Conservation (phyloP, 2,797 vertebrate genomes). For the Craterocephalus amniculus region DNA sequence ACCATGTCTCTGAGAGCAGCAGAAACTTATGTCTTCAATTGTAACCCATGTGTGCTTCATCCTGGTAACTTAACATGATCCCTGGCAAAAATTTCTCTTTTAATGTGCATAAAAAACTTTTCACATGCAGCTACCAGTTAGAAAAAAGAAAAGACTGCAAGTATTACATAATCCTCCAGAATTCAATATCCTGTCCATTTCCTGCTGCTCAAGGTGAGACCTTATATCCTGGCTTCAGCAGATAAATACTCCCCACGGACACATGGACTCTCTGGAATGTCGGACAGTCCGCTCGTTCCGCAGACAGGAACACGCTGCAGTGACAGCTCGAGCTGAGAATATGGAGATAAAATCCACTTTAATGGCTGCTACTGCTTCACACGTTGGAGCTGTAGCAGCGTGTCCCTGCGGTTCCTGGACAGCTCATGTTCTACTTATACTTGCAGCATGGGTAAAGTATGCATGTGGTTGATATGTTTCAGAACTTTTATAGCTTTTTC, state of each 20-base stretch:
- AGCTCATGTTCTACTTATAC: neutral
- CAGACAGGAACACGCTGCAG: conserved; percentile 29
- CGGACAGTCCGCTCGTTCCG: conserved; percentile 27
- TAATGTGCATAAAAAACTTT: conserved; percentile 18
- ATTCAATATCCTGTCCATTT: conserved; percentile 75
- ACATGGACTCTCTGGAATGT: conserved; percentile 53
- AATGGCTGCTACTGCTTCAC: conserved; percentile 6
- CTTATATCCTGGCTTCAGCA: conserved; percentile 65
- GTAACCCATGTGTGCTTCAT: conserved; percentile 26
- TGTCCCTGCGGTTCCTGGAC: neutral
- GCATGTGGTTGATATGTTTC: neutral
- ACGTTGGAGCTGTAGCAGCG: neutral
- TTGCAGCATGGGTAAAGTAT: neutral
- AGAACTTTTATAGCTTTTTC: neutral
- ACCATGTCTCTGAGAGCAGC: neutral
- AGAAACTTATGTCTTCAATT: conserved; percentile 27
- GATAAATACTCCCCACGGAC: conserved; percentile 65
- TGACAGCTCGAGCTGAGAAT: conserved; percentile 37
- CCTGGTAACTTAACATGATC: conserved; percentile 36
- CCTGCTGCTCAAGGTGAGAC: conserved; percentile 64
- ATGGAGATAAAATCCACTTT: conserved; percentile 27
- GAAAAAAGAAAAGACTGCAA: conserved; percentile 6
- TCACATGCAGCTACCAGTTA: conserved; percentile 48
- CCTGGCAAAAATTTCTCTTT: conserved; percentile 4
- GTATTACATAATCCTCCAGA: conserved; percentile 62